Percentiles rank a stretch among this genome's conserved stretches.
Conservation (phyloP, 2,888 invertebrate species). For the Bruchidius siliquastri region DNA sequence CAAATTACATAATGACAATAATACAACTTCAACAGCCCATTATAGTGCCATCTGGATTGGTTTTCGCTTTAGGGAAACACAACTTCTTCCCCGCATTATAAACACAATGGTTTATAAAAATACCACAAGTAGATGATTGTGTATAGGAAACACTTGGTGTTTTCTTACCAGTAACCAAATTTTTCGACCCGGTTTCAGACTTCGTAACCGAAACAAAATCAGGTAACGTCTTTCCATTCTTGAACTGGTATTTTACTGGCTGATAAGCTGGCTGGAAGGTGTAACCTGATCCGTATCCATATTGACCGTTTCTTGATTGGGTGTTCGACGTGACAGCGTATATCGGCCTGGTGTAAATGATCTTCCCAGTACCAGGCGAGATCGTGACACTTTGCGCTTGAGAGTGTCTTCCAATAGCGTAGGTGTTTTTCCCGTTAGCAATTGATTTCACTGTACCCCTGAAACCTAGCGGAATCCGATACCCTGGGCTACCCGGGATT, state of each 20-base stretch:
- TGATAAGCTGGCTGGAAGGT: conserved; percentile 36
- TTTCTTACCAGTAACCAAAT: conserved; percentile 60
- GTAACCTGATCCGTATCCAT: conserved; percentile 40
- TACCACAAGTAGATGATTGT: conserved; percentile 82
- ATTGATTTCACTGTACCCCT: conserved; percentile 62
- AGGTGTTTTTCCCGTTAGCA: conserved; percentile 57
- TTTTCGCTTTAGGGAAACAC: conserved; percentile 74
- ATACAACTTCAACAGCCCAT: conserved; percentile 52
- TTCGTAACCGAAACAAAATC: conserved; percentile 76
- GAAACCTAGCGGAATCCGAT: conserved; percentile 60
- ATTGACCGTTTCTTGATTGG: conserved; percentile 34
- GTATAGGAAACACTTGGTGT: conserved; percentile 77
- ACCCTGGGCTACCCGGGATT: conserved; percentile 63
- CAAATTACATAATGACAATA: conserved; percentile 6
- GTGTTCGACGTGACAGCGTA: conserved; percentile 41
- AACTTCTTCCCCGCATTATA: conserved; percentile 76
- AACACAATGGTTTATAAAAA: conserved; percentile 81
- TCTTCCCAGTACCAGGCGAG: conserved; percentile 38
- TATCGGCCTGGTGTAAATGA: conserved; percentile 38
- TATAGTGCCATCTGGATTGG: conserved; percentile 70
- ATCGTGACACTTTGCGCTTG: conserved; percentile 62
- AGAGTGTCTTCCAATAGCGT: conserved; percentile 58
- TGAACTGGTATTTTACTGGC: conserved; percentile 38
- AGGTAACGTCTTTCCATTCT: conserved; percentile 52
- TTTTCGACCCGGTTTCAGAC: conserved; percentile 66